A percentile compares a stretch with the other conserved stretches of the same genome.
Conservation (phyloP, 2,888 invertebrate genomes). For the Plagodis dolabraria region DNA sequence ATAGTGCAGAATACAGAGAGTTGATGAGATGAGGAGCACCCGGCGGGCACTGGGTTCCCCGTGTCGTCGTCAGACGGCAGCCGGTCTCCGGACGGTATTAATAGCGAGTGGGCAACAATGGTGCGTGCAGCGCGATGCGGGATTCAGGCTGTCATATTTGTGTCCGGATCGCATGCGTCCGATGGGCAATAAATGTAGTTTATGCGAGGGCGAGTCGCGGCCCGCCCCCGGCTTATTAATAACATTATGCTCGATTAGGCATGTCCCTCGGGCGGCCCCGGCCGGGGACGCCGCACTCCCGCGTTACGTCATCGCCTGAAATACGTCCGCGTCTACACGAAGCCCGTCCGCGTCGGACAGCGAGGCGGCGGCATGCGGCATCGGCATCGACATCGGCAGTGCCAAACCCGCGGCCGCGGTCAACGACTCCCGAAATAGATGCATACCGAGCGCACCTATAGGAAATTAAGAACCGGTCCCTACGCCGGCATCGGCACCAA, state of each 20-base stretch:
- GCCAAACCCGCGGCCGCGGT: constrained; percentile 79
- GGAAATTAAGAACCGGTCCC: constrained; percentile 77
- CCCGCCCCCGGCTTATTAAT: constrained; percentile 67
- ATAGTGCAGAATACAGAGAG: too few species aligned
- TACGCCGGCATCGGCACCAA: constrained; percentile 36
- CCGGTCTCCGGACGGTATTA: constrained; percentile 32
- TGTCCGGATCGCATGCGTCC: constrained; percentile 49
- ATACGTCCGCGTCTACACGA: constrained; percentile 52
- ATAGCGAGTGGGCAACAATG: constrained; percentile 46
- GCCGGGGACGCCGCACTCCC: constrained; percentile 53
- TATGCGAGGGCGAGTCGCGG: constrained; percentile 59
- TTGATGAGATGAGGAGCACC: neutral
- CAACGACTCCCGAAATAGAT: constrained; percentile 84
- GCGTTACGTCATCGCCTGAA: constrained; percentile 67
- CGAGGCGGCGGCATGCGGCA: too few species aligned
- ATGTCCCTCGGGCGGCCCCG: constrained; percentile 52
- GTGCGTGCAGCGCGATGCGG: constrained; percentile 30
- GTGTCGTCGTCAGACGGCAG: neutral
- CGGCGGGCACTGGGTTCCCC: too few species aligned
- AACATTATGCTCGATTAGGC: constrained; percentile 63
- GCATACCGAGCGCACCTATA: constrained; percentile 74
- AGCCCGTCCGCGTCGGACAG: constrained; percentile 42
- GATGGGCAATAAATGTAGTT: constrained; percentile 59
- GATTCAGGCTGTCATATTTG: constrained; percentile 18
- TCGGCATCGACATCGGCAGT: constrained; percentile 42